Evolutionary conservation across 2,888 invertebrate species (phyloP).

Genomic region (Heliconius cydno): DNA sequence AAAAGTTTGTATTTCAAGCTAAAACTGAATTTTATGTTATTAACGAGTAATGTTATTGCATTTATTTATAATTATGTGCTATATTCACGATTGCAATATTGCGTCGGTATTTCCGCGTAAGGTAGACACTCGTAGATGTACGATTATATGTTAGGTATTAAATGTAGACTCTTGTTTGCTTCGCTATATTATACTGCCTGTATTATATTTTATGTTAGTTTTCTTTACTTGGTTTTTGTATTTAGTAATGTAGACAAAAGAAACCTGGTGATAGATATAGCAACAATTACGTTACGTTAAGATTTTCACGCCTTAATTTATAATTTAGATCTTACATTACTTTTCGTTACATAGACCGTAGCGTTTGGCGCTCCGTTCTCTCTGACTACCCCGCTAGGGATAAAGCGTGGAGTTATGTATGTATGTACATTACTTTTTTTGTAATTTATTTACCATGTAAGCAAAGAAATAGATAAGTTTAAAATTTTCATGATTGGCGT

Average conservation of each 20-base stretch:
- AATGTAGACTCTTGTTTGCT: neutral
- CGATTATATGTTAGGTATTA: neutral
- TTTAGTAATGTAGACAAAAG: neutral
- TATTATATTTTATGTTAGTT: neutral
- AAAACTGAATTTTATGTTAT: neutral
- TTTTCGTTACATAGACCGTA: no score
- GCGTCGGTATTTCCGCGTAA: conserved; percentile 6
- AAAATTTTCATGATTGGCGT: no score
- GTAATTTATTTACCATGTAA: no score
- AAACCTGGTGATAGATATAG: neutral
- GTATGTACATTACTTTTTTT: no score
- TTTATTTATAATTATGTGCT: neutral
- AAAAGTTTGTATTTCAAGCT: no score
- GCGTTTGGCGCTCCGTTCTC: no score
- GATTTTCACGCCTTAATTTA: no score
- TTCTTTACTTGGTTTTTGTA: neutral
- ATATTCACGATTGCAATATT: neutral
- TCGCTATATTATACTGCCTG: neutral
- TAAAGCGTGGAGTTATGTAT: no score
- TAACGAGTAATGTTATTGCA: neutral
- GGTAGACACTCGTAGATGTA: neutral
- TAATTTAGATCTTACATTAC: no score
- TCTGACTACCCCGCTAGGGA: no score
- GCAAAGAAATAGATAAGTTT: no score
- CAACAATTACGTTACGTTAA: no score